Base-by-base conservation (phyloP, 2,888 invertebrate species). In the Drosophila longiperda region DNA sequence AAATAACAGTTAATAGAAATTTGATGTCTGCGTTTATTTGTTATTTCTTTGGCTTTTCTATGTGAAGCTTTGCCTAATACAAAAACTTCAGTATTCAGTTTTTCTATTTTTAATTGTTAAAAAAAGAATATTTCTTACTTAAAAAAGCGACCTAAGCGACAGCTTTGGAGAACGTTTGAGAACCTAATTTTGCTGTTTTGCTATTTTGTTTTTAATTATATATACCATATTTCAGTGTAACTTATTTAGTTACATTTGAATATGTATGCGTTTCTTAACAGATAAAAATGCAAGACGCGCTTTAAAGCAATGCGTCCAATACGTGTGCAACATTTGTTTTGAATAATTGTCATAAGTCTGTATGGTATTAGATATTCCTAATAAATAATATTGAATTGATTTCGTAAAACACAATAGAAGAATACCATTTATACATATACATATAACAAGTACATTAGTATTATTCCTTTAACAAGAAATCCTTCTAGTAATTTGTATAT, bases 221-320 rank as follows among this genome's bases (percentile, higher is more conserved):
- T 38, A 63, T 53, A 29, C 20, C 11, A 58, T 68, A 53, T 36
- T 68, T 57, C 17, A 53, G 36, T 61, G 49, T 53, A 73, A 73
- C 65, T 72, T 29, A 17, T 29, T 57, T 49, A 9, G 34, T 60
- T 57, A 58, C 55, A 60, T 48, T 66, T 55, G 3, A 76, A 66
- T 77, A 77, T 73, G 61, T 67, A 55, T 76, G 67, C 32, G 66
- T 65, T 78, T n/a, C 78, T 77, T 76, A 67, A 38, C 48, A 64
- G 53, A 62, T 73, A 76, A 33, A 76, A 76, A 78, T 76, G 64
- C 78, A 36, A 59, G 60, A 62, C 57, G n/a, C 59, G 45, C n/a
- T 49, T 26, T 12, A 57, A 61, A 54, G 45, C 55, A 50, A 57
- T 61, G 40, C 32, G 73, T 66, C 60, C 66, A 53, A 53, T 72